Evolutionary conservation across 2,113 vertebrate species (phyloP), one percentile per base, ranked within the genome.

Genomic region (Archocentrus centrarchus): DNA sequence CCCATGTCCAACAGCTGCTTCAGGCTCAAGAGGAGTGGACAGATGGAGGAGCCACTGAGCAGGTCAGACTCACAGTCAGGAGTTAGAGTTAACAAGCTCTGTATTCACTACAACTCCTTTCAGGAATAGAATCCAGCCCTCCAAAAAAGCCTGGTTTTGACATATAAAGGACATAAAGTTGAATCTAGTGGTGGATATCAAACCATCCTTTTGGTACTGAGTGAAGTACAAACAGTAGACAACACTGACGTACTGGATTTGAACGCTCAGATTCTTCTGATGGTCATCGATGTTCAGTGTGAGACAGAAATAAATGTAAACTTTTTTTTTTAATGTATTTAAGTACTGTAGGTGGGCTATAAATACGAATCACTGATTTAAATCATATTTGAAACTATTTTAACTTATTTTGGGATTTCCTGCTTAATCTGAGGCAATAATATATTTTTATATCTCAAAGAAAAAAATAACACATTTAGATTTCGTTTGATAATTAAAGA

Each of bases 1-100:
- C 41, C 11, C 41, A 11, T 44, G 41, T 44, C 41, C 11, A 44
- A 11, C 2, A 44, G 41, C 41, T 44, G 41, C 41, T 44, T 44
- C 41, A 44, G 10, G 41, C 41, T 44, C 41, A 44, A 11, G 41
- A 44, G 3, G 41, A 50, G 11, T 6, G 11, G 35, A 11, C 24
- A 32, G 41, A 30, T 20, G 30, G 24, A 20, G 17, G 66, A 70
- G 27, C 22, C 66, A 7, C 41, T 70, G 6, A 53, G 66, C 66
- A 70, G 66, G 41, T 70, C 22, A 70, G 50, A 44, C 17, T 68
- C 64, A 68, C 64, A 68, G 64, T 22, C 39, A 68, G 41, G 39
- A 47, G 64, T 47, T 8, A 37, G 32, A 41, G 41, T 66, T 17
- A 66, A 47, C 41, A 47, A 68, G 64, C 39, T 68, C 3, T 3